Evolutionary conservation across 2,888 invertebrate genomes (phyloP).

Genomic region (Acleris sparsana): DNA sequence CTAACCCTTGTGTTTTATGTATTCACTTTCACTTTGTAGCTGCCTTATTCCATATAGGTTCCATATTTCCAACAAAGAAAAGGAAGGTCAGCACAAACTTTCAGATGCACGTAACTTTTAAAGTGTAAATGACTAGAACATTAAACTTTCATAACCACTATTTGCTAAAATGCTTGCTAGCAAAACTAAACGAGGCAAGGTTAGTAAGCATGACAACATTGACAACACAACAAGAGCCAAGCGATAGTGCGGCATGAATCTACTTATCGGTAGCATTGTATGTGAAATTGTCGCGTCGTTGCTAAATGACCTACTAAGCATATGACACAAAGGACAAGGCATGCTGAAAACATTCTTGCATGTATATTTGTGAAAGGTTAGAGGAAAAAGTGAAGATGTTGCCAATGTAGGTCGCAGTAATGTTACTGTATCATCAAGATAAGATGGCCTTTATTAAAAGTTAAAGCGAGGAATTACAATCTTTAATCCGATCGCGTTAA

Average conservation of each 20-base stretch:
- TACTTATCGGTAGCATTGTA: slow-evolving; percentile 36
- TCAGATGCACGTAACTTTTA: neutral
- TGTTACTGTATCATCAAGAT: slow-evolving; percentile 30
- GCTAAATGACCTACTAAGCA: slow-evolving; percentile 39
- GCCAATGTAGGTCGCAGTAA: slow-evolving; percentile 15
- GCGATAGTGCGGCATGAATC: slow-evolving; percentile 30
- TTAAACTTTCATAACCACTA: slow-evolving; percentile 1
- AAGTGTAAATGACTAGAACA: neutral
- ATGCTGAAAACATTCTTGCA: slow-evolving; percentile 27
- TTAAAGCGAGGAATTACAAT: slow-evolving; percentile 13
- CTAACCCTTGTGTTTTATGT: neutral
- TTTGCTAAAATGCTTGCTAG: slow-evolving; percentile 1
- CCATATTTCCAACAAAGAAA: no score
- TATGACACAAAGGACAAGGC: slow-evolving; percentile 30
- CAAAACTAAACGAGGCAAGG: slow-evolving; percentile 8
- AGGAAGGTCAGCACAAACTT: neutral
- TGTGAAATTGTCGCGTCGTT: slow-evolving; percentile 38
- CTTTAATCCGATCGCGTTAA: slow-evolving; percentile 27
- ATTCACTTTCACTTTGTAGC: slow-evolving; percentile 5
- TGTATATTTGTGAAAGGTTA: slow-evolving; percentile 26
- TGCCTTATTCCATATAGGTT: no score
- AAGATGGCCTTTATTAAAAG: slow-evolving; percentile 25
- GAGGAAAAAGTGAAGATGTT: slow-evolving; percentile 13
- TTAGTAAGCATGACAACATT: slow-evolving; percentile 21
- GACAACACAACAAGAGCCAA: slow-evolving; percentile 23